phyloP scores from a whole-genome alignment of 2,113 vertebrate species.

The Thermophis baileyi region DNA sequence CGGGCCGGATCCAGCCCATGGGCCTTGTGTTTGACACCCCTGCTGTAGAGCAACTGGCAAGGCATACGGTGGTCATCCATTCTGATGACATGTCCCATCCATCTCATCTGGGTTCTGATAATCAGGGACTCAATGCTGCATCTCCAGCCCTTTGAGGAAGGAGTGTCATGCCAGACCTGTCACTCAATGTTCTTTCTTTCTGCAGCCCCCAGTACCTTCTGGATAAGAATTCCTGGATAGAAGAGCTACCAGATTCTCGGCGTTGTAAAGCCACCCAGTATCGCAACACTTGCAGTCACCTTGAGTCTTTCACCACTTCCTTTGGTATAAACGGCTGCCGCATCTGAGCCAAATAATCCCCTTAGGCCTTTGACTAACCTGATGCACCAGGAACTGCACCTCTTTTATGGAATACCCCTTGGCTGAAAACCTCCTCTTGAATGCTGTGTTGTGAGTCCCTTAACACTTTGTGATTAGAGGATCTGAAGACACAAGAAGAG shows the following conservation, averaged over 20 bases:
- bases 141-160: not conserved
- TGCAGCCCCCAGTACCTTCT: conserved; percentile 45
- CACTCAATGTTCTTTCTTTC: not conserved
- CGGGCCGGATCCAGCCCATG: too few species aligned
- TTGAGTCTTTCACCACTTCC: not conserved
- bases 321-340: conserved; percentile 22
- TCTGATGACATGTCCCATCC: not conserved
- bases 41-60: not conserved
- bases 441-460: too few species aligned
- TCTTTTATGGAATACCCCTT: not conserved
- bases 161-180: not conserved
- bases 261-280: conserved; percentile 9
- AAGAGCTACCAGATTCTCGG: not conserved
- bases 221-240: conserved; percentile 39
- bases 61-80: not conserved
- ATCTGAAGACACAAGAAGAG: not conserved
- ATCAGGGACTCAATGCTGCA: not conserved
- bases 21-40: too few species aligned
- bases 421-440: not conserved
- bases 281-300: conserved; percentile 5
- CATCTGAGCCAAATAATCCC: not conserved
- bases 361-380: not conserved
- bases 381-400: not conserved
- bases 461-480: not conserved
- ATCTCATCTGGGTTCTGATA: not conserved